Conservation (phyloP, 1,140 invertebrate species). For the Drosophila bocqueti region DNA sequence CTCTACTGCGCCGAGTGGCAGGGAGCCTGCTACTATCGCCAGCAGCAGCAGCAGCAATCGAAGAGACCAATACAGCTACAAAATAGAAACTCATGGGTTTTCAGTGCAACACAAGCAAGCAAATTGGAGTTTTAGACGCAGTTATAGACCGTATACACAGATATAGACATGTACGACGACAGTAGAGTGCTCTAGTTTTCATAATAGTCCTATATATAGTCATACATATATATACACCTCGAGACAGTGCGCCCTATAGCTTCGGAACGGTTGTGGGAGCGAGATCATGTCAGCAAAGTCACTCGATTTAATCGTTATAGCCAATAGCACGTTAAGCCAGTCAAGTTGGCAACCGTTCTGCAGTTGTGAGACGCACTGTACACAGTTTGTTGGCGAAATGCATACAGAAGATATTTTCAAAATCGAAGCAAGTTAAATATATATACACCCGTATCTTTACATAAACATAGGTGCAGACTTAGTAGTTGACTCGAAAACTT, state of each 20-base stretch:
- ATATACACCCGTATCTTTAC: constrained; percentile 37
- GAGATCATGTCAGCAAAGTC: constrained; percentile 31
- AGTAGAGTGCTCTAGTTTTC: constrained; percentile 74
- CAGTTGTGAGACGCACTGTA: constrained; percentile 30
- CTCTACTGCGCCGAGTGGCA: constrained; percentile 75
- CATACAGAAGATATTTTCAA: constrained; percentile 55
- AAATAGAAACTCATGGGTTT: constrained; percentile 79
- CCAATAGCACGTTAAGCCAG: constrained; percentile 34
- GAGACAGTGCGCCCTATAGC: constrained; percentile 38
- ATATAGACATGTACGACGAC: constrained; percentile 52
- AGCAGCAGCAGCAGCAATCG: constrained; percentile 58
- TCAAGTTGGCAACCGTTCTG: background rate
- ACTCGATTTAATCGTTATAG: constrained; percentile 34
- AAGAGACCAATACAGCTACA: constrained; percentile 68
- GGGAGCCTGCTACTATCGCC: constrained; percentile 63
- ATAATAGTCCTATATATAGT: constrained; percentile 61
- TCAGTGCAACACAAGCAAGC: constrained; percentile 68
- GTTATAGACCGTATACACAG: constrained; percentile 47
- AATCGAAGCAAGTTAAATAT: constrained; percentile 51
- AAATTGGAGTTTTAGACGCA: constrained; percentile 72
- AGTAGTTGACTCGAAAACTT: constrained; percentile 51
- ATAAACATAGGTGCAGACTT: constrained; percentile 33
- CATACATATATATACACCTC: constrained; percentile 52
- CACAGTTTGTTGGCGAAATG: constrained; percentile 65
- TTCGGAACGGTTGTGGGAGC: constrained; percentile 4